phyloP scores from a whole-genome alignment of 2,113 vertebrate species.

The Tamias sibiricus region DNA sequence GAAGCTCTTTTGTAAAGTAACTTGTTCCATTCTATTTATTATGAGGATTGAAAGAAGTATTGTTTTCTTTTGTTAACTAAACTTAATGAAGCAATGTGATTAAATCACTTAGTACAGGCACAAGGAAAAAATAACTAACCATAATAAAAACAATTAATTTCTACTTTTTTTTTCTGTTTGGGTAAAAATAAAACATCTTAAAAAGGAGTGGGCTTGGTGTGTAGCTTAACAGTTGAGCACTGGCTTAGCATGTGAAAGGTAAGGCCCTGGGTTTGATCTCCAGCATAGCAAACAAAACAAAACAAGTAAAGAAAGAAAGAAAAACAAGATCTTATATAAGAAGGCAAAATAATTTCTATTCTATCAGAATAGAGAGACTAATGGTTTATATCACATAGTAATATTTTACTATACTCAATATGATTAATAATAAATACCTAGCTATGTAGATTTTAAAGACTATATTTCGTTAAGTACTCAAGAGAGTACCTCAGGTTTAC shows the following conservation, averaged over 20 bases:
- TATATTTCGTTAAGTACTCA: neutral
- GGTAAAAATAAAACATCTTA: neutral
- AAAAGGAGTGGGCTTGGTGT: neutral
- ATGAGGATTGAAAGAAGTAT: neutral
- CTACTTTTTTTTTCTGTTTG: neutral
- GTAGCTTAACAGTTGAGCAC: too few species aligned
- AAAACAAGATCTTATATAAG: neutral
- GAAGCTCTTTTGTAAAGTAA: neutral
- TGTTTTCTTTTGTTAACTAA: neutral
- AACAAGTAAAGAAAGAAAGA: neutral
- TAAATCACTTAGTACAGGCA: neutral
- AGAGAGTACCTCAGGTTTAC: neutral
- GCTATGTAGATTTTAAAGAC: neutral
- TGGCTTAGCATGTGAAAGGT: neutral
- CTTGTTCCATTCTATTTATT: neutral
- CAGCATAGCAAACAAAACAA: neutral
- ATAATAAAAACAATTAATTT: neutral
- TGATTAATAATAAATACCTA: slow-evolving; percentile 1
- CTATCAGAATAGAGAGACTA: neutral
- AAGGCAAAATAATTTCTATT: slow-evolving; percentile 4
- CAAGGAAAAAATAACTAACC: neutral
- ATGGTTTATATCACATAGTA: neutral
- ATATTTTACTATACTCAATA: neutral
- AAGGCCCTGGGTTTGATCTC: neutral
- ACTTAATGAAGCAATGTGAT: neutral